Base-by-base conservation (phyloP, 2,888 invertebrate genomes). In the Clepsis dumicolana region DNA sequence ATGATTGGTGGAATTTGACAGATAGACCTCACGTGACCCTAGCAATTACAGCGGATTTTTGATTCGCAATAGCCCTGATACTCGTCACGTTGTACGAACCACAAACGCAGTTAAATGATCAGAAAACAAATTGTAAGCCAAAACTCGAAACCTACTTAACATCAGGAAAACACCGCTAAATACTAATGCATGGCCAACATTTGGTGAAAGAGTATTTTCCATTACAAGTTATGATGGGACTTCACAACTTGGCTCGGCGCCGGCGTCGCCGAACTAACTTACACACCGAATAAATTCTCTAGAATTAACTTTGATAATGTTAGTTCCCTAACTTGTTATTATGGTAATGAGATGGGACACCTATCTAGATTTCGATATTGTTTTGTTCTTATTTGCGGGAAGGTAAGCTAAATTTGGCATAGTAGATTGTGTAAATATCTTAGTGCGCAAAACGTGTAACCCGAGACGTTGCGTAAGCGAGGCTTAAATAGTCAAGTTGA, bases 191-290 rank as follows among this genome's bases (percentile, higher is more conserved):
- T 53, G 21, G 24, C 50, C 21, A 52, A 64, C 14, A 24, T 24
- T 60, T 29, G 16, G 54, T 53, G n/a, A 50, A n/a, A 44, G 32
- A 32, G 29, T 54, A 61, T 66, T 66, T 66, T 48, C 60, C 44
- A 66, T 66, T 62, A 54, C 44, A 66, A 66, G 53, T 61, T 66
- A 44, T 54, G 48, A 61, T 62, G 41, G 27, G 25, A 50, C 66
- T 50, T 50, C 57, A 18, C 41, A 61, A 66, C n/a, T 66, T 48
- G 44, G 41, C 54, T 25, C 54, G 18, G 44, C 16, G 61, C 32
- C 54, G 53, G 35, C 44, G 54, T 65, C 52, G 41, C 38, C 41
- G 8, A 38, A 48, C 60, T 61, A 48, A 61, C 60, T 59, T 57
- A 27, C n/a, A 41, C 16, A 35, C 54, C 38, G 65, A 59, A 52